Base-by-base conservation (phyloP, 2,888 invertebrate genomes). In the Idaea aversata region DNA sequence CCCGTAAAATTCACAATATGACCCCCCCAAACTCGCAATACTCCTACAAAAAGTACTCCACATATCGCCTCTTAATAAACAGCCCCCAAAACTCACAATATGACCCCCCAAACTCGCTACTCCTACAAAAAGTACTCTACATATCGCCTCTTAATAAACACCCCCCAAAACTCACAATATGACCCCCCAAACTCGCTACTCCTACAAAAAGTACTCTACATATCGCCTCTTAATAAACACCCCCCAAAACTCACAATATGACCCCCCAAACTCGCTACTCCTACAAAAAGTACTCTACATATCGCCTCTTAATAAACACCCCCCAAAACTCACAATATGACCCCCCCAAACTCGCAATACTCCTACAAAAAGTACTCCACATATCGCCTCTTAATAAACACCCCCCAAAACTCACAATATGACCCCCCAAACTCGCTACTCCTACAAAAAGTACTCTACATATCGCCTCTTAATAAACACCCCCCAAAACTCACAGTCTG, bases 141-240 rank as follows among this genome's bases (percentile, higher is more conserved):
- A 25, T 25, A 25, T 25, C 25, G 25, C 25, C 3, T 3, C 25
- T 25, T 25, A 25, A 25, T n/a, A 25, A 2, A 25, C 47, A 4
- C 6, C 10, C 47, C 47, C 47, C 10, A 13, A 47, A 47, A 47
- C 10, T 47, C 47, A 47, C 36, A 25, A 3, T 25, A 25, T 25
- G 1, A 25, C 25, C 25, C 25, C n/a, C n/a, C 25, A 25, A 25
- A 25, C 25, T 25, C 25, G 4, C 47, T 47, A 13, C 47, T 36
- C 5, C 36, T 10, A 7, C 36, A 5, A 5, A 36, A 36, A 10
- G 10, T 36, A 5, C 36, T 7, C 36, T 4, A n/a, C n/a, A n/a
- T 36, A 68, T 63, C 38, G 63, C 63, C 59, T 10, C 34, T 5
- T 34, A 63, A 16, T 58, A 34, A 57, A n/a, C 61, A 64, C 63